A percentile compares a stretch with the other conserved stretches of the same genome.
These are phyloP conservation scores for Camponotus floridanus DNA, from an alignment of 1,140 invertebrate species.

Conservation along the genomic window DNA sequence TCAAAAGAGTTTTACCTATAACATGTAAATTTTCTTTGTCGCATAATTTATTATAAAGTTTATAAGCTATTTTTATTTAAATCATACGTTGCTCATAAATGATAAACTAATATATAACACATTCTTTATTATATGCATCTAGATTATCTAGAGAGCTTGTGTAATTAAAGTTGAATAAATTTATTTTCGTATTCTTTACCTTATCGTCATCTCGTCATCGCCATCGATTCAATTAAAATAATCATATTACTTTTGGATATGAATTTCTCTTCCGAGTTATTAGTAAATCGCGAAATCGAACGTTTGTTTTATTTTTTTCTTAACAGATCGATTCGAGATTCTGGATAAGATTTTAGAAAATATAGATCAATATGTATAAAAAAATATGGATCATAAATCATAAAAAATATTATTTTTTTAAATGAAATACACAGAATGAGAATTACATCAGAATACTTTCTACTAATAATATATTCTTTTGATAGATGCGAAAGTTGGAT, in stretches of 20 bases:
- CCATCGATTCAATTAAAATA: conserved; percentile 63
- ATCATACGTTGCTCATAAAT: not conserved
- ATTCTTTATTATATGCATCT: not conserved
- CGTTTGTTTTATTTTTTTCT: conserved; percentile 16
- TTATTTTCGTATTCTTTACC: not conserved
- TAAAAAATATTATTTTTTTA: conserved; percentile 11
- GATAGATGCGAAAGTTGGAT: not conserved
- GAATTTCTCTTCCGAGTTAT: not conserved
- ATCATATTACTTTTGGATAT: conserved; percentile 57
- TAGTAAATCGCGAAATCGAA: conserved; percentile 54
- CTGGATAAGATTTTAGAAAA: not conserved
- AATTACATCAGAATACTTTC: conserved; percentile 28
- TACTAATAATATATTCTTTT: not conserved
- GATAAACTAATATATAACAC: not conserved
- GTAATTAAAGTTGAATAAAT: not conserved
- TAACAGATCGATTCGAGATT: not conserved
- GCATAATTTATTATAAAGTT: not conserved
- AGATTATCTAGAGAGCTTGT: not conserved
- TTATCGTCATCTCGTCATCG: not conserved
- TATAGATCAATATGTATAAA: not conserved
- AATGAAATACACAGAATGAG: too few species aligned
- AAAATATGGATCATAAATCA: not conserved
- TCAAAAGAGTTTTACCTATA: not conserved
- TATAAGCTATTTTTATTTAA: not conserved
- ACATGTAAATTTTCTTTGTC: not conserved